Evolutionary conservation across 2,113 vertebrate species (phyloP).

Genomic region (Coturnix japonica): DNA sequence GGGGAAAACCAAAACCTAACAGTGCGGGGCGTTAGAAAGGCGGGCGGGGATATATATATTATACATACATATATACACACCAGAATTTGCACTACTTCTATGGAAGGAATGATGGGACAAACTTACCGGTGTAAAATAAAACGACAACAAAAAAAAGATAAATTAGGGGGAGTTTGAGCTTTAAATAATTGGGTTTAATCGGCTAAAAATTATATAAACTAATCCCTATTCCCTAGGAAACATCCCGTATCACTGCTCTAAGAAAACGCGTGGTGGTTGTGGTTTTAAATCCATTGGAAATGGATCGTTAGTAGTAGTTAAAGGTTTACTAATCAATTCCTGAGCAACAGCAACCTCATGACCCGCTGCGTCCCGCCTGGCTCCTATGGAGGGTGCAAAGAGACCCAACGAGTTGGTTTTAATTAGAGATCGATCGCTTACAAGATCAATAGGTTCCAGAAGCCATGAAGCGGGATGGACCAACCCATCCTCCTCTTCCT

Average conservation of each 20-base stretch:
- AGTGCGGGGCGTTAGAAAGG: conserved; percentile 62
- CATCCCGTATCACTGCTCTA: conserved; percentile 64
- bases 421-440: background rate
- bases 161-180: conserved; percentile 57
- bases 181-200: conserved; percentile 72
- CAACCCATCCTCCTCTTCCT: conserved; percentile 3
- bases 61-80: conserved; percentile 73
- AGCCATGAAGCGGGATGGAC: conserved; percentile 41
- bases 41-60: conserved; percentile 73
- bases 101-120: conserved; percentile 42
- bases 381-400: background rate
- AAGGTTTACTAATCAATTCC: conserved; percentile 72
- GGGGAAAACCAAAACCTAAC: conserved; percentile 41
- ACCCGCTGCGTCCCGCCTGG: conserved; percentile 34
- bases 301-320: conserved; percentile 72
- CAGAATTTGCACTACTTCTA: conserved; percentile 55
- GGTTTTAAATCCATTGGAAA: conserved; percentile 51
- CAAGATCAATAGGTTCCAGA: background rate
- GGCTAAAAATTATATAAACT: conserved; percentile 66
- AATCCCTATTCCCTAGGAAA: conserved; percentile 69
- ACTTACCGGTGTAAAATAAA: background rate
- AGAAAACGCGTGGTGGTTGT: conserved; percentile 46
- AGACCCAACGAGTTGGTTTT: conserved; percentile 23
- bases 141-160: background rate
- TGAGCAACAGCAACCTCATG: conserved; percentile 72